Percentiles rank a stretch among this genome's conserved stretches.
Conservation (phyloP, 2,888 invertebrate genomes). For the Tridacna crocea region DNA sequence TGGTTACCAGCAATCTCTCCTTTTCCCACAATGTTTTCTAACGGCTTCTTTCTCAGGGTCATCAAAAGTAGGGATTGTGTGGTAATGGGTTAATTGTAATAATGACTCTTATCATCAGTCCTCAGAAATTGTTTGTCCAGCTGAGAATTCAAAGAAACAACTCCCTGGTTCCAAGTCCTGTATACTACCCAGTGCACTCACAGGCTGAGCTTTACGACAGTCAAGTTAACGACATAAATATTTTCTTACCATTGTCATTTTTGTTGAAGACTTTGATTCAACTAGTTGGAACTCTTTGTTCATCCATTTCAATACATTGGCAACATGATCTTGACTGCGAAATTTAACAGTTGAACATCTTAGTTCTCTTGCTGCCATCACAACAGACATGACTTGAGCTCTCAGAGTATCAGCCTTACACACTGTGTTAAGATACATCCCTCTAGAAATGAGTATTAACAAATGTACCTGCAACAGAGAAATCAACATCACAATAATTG, state of each 20-base stretch:
- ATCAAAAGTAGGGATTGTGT: not conserved
- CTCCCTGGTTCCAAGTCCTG: no score
- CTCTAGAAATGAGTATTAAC: conserved; percentile 92
- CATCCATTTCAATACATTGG: conserved; percentile 38
- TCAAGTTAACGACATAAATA: not conserved
- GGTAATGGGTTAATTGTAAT: not conserved
- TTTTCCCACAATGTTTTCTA: not conserved
- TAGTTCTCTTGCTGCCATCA: conserved; percentile 87
- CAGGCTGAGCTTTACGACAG: no score
- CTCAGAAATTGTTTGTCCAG: no score
- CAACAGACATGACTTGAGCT: conserved; percentile 89
- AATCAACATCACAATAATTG: no score
- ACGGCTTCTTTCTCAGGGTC: not conserved
- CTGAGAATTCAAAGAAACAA: no score
- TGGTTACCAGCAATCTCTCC: not conserved
- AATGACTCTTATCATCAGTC: no score
- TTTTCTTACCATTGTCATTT: not conserved
- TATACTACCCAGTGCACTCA: no score
- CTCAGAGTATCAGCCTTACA: conserved; percentile 86
- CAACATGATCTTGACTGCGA: conserved; percentile 36
- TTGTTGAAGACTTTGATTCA: not conserved
- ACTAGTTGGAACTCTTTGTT: conserved; percentile 9
- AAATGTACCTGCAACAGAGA: conserved; percentile 85
- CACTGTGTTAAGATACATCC: conserved; percentile 87
- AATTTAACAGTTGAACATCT: conserved; percentile 31